These are phyloP conservation scores for Mesorhabditis belari DNA, from an alignment of 2,888 invertebrate genomes.

Conservation along the genomic window DNA sequence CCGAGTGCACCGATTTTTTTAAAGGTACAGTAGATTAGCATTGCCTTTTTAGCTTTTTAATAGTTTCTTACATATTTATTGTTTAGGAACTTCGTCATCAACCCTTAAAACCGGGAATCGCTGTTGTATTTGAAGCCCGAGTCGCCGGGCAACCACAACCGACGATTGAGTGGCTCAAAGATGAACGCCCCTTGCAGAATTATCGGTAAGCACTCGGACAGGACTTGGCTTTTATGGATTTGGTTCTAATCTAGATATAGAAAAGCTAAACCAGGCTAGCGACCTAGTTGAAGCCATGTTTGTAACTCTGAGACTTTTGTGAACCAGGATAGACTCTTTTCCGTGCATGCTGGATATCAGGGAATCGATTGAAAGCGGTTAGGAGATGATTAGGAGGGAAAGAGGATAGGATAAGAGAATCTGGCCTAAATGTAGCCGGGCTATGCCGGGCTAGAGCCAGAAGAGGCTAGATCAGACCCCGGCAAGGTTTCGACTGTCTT, in stretches of 20 bases:
- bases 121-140: constrained; percentile 83
- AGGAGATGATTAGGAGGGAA: not conserved
- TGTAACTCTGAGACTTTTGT: not conserved
- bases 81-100: constrained; percentile 63
- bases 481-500: too few relatives aligned
- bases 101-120: constrained; percentile 64
- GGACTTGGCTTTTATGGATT: too few relatives aligned
- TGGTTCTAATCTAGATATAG: too few relatives aligned
- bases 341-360: too few relatives aligned
- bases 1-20: constrained; percentile 75
- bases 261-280: too few relatives aligned
- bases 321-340: not conserved
- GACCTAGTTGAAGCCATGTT: not conserved
- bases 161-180: constrained; percentile 80
- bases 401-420: not conserved
- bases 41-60: constrained; percentile 1
- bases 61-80: not conserved
- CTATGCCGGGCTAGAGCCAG: too few relatives aligned
- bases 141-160: constrained; percentile 85
- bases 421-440: too few relatives aligned
- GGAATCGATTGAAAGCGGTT: too few relatives aligned
- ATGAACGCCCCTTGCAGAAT: constrained; percentile 64
- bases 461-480: too few relatives aligned
- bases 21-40: constrained; percentile 58
- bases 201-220: constrained; percentile 27